Base-by-base conservation (phyloP, 2,113 vertebrate species). In the Phylloscopus whistleri region DNA sequence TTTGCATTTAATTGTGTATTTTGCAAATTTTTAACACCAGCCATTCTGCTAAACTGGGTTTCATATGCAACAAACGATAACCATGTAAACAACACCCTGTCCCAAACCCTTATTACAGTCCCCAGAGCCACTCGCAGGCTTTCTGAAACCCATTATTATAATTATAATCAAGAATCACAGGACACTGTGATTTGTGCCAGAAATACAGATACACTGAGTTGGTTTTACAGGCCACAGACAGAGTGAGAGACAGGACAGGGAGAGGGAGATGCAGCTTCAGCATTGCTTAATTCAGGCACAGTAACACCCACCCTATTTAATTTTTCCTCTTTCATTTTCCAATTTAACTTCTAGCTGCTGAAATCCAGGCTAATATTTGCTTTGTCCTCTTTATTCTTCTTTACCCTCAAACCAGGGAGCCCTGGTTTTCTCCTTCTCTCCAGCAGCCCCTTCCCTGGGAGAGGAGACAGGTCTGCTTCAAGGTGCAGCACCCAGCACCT, bases 141-240 rank as follows among this genome's bases (percentile, higher is more conserved):
- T 97, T 97, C 91, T 96, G 96, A 98, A 98, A 97, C 96, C 98
- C 97, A 95, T 98, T 97, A 98, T 98, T 98, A 98, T 97, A 97
- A 97, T 98, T 97, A 97, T 95, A 98, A 98, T 97, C 97, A 98
- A 97, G 95, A 97, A 97, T 97, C 96, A 95, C 96, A 97, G 97
- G 97, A 97, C 97, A 97, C 88, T 97, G 91, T 86, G 89, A 96
- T 98, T 97, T 98, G 96, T 97, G 93, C 97, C 97, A 93, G 94
- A 98, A 98, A 97, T 96, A 94, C 81, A 94, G 92, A 90, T n/a
- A 88, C 75, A 49, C 46, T 56, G 90, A 94, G 91, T 97, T 96
- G 90, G 90, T 96, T 94, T 78, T 73, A 56, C 76, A 95, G 87
- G 77, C 56, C 55, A 74, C 69, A 92, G 59, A 70, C 0, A 90